Percentiles rank a stretch among this genome's conserved stretches.
Conservation (phyloP, 2,113 vertebrate genomes). For the Chaetodon auriga region DNA sequence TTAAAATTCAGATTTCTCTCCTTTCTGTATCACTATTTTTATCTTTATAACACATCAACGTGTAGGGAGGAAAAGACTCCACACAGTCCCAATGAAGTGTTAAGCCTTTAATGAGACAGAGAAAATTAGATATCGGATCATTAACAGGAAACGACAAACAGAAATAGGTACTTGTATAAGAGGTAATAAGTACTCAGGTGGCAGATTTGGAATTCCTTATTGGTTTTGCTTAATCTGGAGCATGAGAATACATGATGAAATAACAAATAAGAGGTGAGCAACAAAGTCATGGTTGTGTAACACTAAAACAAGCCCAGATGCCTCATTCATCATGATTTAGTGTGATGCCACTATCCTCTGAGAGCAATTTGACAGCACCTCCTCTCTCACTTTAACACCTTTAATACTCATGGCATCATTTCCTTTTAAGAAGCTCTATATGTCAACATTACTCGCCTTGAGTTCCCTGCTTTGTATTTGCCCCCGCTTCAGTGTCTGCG, state of each 20-base stretch:
- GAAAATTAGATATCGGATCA: constrained; percentile 1
- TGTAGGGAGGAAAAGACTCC: not conserved
- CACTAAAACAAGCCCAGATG: constrained; percentile 10
- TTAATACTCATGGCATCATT: constrained; percentile 50
- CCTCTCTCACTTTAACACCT: constrained; percentile 20
- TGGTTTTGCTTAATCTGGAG: constrained; percentile 21
- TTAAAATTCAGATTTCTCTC: not conserved
- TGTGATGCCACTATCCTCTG: constrained; percentile 35
- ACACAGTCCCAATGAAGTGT: not conserved
- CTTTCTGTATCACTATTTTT: not conserved
- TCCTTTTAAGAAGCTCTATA: constrained; percentile 39
- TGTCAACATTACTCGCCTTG: constrained; percentile 28
- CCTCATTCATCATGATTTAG: constrained; percentile 52
- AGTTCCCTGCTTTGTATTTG: not conserved
- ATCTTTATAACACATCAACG: not conserved
- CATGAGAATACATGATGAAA: constrained; percentile 46
- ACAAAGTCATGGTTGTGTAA: constrained; percentile 35
- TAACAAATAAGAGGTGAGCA: constrained; percentile 36
- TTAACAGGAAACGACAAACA: constrained; percentile 16
- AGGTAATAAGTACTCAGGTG: constrained; percentile 19
- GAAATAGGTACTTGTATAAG: not conserved
- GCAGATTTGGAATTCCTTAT: constrained; percentile 18
- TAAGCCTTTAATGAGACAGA: constrained; percentile 6
- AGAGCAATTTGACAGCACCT: constrained; percentile 49
- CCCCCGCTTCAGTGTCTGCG: constrained; percentile 57